These are phyloP conservation scores for Neodon shergylaensis DNA, from an alignment of 2,113 vertebrate species.

Conservation along the genomic window DNA sequence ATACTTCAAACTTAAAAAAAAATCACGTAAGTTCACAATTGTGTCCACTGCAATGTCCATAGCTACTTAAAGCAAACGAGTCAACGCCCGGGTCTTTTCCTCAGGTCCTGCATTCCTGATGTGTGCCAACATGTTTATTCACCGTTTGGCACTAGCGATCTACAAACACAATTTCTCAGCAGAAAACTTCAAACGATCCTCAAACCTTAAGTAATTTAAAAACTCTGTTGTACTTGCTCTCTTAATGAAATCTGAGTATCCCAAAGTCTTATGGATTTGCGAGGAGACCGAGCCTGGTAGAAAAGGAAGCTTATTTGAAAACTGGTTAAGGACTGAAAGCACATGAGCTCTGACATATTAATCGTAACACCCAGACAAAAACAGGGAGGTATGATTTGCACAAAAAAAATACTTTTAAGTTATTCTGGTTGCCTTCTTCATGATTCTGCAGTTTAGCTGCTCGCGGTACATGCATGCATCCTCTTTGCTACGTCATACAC, in stretches of 20 bases:
- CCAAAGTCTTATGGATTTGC: not conserved
- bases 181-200: conserved; percentile 2
- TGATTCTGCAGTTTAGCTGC: conserved; percentile 85
- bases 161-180: conserved; percentile 49
- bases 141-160: conserved; percentile 69
- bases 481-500: conserved; percentile 96
- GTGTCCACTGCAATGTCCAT: conserved; percentile 62
- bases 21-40: conserved; percentile 74
- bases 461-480: conserved; percentile 92
- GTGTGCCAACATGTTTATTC: conserved; percentile 69
- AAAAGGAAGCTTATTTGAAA: conserved; percentile 78
- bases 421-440: conserved; percentile 37
- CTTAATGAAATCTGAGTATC: not conserved
- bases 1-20: conserved; percentile 64
- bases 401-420: conserved; percentile 64
- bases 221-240: not conserved
- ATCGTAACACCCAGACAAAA: conserved; percentile 63
- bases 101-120: conserved; percentile 48
- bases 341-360: conserved; percentile 72
- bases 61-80: conserved; percentile 65
- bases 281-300: conserved; percentile 43
- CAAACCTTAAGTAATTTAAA: conserved; percentile 12
- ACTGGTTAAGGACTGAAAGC: conserved; percentile 82
- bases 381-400: conserved; percentile 68
- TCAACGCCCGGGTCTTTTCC: conserved; percentile 63